Base-by-base conservation (phyloP, 2,888 invertebrate species). In the Aporophyla lueneburgensis region DNA sequence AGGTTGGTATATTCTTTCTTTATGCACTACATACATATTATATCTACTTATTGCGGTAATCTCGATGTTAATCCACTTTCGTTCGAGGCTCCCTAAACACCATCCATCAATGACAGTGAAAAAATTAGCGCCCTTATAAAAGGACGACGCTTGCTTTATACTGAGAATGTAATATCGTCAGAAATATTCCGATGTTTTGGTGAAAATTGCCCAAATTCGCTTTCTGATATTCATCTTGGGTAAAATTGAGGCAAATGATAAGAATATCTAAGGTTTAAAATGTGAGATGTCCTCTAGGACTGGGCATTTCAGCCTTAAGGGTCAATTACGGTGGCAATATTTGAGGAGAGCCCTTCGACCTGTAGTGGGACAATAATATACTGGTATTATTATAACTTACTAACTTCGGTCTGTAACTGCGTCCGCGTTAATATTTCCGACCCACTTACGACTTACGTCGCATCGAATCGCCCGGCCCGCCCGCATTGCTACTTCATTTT, bases 51-150 rank as follows among this genome's bases (percentile, higher is more conserved):
- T 63, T 67, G 49, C 78, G 56, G 72, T 78, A 82, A 84, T 81
- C 78, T 77, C 62, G 74, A 74, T 80, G 85, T 83, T 81, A 80
- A 88, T 85, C 81, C 83, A 81, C 79, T 85, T 80, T 83, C 66
- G 65, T 67, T 81, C 24, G 72, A 49, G 71, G 66, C 49, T 74
- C 76, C 77, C 78, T 81, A 84, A 86, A 88, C 87, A 88, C 86
- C 91, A 93, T 93, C 92, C 91, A 93, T 93, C 93, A 93, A 91
- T 91, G 92, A 92, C 92, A 92, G 81, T 82, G 80, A 88, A 91
- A 90, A 91, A 91, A 90, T 90, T 87, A 83, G 80, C 85, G 85
- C 85, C 81, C 78, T 86, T 81, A 82, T 84, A 82, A 78, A 86
- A 85, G 83, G 83, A 84, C 77, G 80, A 70, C 61, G 78, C 70